Conservation (phyloP, 2,888 invertebrate genomes). For the Agrotis exclamationis region DNA sequence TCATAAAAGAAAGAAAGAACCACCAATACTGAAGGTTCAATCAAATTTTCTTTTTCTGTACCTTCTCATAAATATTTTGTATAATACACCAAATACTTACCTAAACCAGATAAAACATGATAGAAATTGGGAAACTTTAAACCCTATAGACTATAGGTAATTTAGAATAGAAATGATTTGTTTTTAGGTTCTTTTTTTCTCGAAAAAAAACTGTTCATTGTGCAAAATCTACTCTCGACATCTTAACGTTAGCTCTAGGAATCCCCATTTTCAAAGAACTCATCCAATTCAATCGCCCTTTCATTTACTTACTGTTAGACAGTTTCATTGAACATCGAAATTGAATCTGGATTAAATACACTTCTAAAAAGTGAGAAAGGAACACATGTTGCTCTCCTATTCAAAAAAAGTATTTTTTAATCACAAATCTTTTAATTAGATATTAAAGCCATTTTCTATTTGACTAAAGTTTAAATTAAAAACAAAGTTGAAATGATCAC, state of each 20-base stretch:
- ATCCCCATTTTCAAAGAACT: background rate
- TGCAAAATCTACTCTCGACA: background rate
- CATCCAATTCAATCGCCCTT: background rate
- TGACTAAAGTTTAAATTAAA: constrained; percentile 28
- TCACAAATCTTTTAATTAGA: constrained; percentile 4
- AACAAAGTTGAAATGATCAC: constrained; percentile 17
- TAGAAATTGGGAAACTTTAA: background rate
- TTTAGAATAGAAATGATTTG: background rate
- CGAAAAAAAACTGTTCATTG: background rate
- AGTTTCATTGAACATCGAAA: background rate
- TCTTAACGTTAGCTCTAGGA: background rate
- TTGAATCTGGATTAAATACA: background rate
- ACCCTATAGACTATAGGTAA: no score
- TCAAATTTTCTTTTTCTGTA: background rate
- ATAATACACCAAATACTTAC: background rate
- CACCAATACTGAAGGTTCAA: background rate
- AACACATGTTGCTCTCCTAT: background rate
- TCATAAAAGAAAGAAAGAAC: background rate
- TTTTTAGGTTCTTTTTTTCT: background rate
- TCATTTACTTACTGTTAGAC: background rate
- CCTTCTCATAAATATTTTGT: background rate
- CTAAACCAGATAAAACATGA: background rate
- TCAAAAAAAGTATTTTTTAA: background rate
- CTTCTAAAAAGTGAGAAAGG: background rate
- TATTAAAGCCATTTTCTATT: constrained; percentile 4